Evolutionary conservation across 2,113 vertebrate species (phyloP).

Genomic region (Corythoichthys intestinalis): DNA sequence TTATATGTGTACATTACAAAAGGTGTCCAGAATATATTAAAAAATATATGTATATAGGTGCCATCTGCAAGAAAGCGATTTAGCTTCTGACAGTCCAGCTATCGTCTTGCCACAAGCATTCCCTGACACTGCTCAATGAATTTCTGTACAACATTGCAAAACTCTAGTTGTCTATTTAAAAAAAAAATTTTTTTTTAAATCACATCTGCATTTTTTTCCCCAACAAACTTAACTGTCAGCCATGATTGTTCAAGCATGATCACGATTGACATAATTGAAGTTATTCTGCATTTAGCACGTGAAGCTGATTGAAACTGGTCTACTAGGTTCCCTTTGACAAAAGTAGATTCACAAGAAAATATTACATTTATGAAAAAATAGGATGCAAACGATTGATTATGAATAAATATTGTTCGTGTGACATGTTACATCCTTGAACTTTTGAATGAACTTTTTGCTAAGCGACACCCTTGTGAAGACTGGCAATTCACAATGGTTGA

Average conservation of each 20-base stretch:
- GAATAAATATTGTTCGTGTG: neutral
- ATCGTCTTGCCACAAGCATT: slow-evolving; percentile 25
- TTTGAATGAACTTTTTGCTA: neutral
- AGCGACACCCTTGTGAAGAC: neutral
- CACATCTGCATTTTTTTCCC: neutral
- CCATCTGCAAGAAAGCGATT: slow-evolving; percentile 39
- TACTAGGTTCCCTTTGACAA: neutral
- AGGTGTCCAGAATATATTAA: slow-evolving; percentile 56
- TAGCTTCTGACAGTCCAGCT: slow-evolving; percentile 52
- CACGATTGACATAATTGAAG: neutral
- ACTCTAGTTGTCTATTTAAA: neutral
- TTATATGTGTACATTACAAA: slow-evolving; percentile 51
- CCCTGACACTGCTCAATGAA: slow-evolving; percentile 15
- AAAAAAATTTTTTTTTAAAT: neutral
- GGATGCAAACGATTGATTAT: neutral
- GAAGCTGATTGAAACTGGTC: neutral
- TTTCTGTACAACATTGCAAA: slow-evolving; percentile 13
- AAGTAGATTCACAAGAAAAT: neutral
- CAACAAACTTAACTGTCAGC: slow-evolving; percentile 4
- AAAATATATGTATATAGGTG: slow-evolving; percentile 13
- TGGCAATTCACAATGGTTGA: neutral
- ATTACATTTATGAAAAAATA: neutral
- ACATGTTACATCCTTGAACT: neutral
- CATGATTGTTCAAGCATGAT: slow-evolving; percentile 53
- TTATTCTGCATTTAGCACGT: neutral